A percentile compares a stretch with the other conserved stretches of the same genome.
Conservation (phyloP, 1,140 invertebrate species). For the Spodoptera frugiperda region DNA sequence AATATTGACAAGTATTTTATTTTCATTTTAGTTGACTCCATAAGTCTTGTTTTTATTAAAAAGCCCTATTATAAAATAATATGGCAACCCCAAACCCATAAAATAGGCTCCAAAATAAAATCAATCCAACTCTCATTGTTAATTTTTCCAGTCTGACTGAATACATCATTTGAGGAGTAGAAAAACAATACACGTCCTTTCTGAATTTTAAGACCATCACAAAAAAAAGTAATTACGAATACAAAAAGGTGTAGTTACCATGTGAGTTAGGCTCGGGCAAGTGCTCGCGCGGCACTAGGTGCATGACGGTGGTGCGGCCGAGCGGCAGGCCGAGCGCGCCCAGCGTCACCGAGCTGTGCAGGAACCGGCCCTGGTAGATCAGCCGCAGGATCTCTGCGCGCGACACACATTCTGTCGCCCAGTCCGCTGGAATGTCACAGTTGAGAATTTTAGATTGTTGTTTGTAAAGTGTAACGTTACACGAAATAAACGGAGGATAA, state of each 20-base stretch:
- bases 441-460: neutral
- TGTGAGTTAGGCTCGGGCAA: slow-evolving; percentile 97
- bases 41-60: too few relatives aligned
- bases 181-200: too few relatives aligned
- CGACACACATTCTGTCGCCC: slow-evolving; percentile 97
- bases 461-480: neutral
- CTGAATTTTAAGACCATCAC: too few relatives aligned
- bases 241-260: slow-evolving; percentile 56
- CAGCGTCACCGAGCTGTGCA: slow-evolving; percentile 99
- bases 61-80: neutral
- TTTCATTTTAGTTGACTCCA: too few relatives aligned
- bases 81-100: too few relatives aligned
- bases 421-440: slow-evolving; percentile 90
- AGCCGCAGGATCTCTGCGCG: slow-evolving; percentile 98
- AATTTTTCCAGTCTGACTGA: too few relatives aligned
- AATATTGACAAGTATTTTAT: too few relatives aligned
- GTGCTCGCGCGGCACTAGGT: slow-evolving; percentile 99
- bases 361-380: slow-evolving; percentile 99
- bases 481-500: neutral
- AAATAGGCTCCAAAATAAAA: too few relatives aligned
- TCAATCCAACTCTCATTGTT: too few relatives aligned
- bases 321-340: slow-evolving; percentile 98
- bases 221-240: too few relatives aligned
- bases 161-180: too few relatives aligned
- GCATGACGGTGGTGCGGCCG: slow-evolving; percentile 99